phyloP scores from a whole-genome alignment of 2,888 invertebrate species.

The Thalpophila matura region DNA sequence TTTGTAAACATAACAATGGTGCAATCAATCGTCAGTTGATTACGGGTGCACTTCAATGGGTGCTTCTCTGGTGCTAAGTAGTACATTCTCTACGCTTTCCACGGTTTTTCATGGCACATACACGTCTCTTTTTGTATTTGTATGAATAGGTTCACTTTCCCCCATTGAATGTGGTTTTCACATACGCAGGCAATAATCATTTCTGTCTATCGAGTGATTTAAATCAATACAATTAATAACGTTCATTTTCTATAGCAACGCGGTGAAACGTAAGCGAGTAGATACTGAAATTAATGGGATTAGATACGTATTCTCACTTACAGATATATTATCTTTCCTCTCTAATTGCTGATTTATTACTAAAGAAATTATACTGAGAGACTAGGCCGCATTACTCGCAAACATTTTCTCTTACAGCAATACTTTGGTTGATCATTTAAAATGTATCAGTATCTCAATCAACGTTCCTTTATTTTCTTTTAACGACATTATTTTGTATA shows the following conservation, averaged over 20 bases:
- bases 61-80: conserved; percentile 28
- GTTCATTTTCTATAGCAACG: conserved; percentile 40
- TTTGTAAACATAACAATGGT: conserved; percentile 54
- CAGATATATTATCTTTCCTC: conserved; percentile 34
- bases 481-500: no score
- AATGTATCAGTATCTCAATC: neutral
- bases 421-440: neutral
- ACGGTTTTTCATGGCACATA: conserved; percentile 63
- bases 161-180: conserved; percentile 64
- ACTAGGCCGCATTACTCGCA: conserved; percentile 21
- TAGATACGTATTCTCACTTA: conserved; percentile 49
- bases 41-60: conserved; percentile 49
- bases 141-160: conserved; percentile 70
- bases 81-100: conserved; percentile 60
- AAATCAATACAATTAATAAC: conserved; percentile 56
- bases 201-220: conserved; percentile 42
- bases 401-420: conserved; percentile 24
- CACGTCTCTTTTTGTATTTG: conserved; percentile 58
- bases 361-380: conserved; percentile 31
- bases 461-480: neutral
- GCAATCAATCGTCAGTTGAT: conserved; percentile 57
- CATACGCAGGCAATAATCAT: conserved; percentile 46
- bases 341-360: conserved; percentile 45
- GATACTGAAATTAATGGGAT: conserved; percentile 48
- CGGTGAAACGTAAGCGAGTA: conserved; percentile 39